These are phyloP conservation scores for Urosaurus nigricauda DNA, from an alignment of 2,797 vertebrate genomes.

Conservation along the genomic window DNA sequence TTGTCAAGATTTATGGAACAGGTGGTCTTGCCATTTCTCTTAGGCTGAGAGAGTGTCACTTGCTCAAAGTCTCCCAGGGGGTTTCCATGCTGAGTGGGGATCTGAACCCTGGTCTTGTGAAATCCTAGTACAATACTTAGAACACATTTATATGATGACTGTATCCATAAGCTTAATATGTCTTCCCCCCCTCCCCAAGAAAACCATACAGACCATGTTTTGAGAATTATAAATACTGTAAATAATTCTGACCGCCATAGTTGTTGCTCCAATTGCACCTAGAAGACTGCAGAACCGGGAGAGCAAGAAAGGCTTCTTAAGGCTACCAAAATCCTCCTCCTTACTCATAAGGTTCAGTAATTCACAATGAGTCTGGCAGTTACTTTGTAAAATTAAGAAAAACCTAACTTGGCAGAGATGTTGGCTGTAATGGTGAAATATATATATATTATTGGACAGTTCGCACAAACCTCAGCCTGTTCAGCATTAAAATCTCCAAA, in stretches of 20 bases:
- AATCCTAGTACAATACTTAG: no score
- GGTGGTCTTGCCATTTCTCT: no score
- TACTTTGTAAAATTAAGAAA: not conserved
- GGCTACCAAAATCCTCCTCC: no score
- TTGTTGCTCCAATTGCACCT: conserved; percentile 9
- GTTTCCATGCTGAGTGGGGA: no score
- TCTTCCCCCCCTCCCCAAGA: not conserved
- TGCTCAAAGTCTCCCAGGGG: no score
- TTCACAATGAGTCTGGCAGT: fast-evolving
- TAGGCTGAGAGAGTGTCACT: no score
- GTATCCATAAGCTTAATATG: not conserved
- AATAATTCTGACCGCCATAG: not conserved
- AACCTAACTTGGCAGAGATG: not conserved
- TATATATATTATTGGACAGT: no score
- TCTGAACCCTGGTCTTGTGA: no score
- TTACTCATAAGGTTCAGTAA: conserved; percentile 2
- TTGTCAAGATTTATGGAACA: no score
- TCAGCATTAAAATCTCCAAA: not conserved
- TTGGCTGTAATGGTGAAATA: not conserved
- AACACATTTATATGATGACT: not conserved
- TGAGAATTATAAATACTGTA: conserved; percentile 1
- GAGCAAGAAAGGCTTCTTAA: not conserved
- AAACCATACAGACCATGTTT: not conserved
- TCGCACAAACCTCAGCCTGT: not conserved
- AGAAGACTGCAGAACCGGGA: not conserved